Evolutionary conservation across 2,888 invertebrate genomes (phyloP), one percentile per base, ranked within the genome.

Genomic region (Micoletzkya japonica): DNA sequence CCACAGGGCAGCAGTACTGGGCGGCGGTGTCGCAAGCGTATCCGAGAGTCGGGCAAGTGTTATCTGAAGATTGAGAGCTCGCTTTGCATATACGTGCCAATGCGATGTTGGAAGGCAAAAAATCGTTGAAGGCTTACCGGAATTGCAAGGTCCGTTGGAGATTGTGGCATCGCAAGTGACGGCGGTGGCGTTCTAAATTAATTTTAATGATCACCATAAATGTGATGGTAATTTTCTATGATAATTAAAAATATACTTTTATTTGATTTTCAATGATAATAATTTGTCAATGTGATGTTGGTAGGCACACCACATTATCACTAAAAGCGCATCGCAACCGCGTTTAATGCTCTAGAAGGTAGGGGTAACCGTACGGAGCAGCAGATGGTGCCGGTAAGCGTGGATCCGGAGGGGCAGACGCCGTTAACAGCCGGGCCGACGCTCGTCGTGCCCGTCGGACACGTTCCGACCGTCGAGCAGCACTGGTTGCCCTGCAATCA

Each of bases 371-470:
- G 72, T 72, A n/a, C n/a, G n/a, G 78, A 60, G 70, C 85, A 85
- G 77, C 85, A 85, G 50, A 82, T 76, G 67, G 82, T 81, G 61
- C 80, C 79, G 66, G 76, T 76, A 66, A 82, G 79, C 2, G 78
- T 75, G 73, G 76, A 78, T 52, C 83, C 83, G 32, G 76, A 56
- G 3, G 79, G 76, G 71, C 85, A 85, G 28, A 73, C 70, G n/a
- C 76, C 71, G 60, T 73, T 71, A 52, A 72, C 68, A 49, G 72
- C 64, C 61, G 66, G 70, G 68, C 60, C 64, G 30, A 50, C 69
- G 64, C 50, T 37, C 2, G 56, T 50, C 0, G 37, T 39, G 39
- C 59, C 57, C 20, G 50, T 32, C 14, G 61, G 56, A 30, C 57
- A 78, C 75, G 30, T 70, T 63, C 61, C 68, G 36, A 76, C 73